phyloP scores from a whole-genome alignment of 2,113 vertebrate genomes.

The Baryphthengus martii region DNA sequence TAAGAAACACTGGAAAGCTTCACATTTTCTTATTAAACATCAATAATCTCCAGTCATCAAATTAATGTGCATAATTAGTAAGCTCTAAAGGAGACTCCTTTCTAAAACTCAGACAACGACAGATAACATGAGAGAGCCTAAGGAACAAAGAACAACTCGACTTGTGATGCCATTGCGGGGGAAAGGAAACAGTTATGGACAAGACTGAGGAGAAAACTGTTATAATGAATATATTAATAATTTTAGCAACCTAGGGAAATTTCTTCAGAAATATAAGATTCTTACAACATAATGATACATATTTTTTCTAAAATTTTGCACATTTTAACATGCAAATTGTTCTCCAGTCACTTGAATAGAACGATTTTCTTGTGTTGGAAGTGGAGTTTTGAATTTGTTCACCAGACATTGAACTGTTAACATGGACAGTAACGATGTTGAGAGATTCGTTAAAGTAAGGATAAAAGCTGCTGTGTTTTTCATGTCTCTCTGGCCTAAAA shows the following conservation, averaged over 20 bases:
- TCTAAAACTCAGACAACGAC: neutral
- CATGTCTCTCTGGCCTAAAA: neutral
- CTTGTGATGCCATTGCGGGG: neutral
- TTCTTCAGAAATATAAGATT: neutral
- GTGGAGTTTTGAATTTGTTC: neutral
- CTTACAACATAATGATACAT: neutral
- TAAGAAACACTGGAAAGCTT: neutral
- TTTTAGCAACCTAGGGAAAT: neutral
- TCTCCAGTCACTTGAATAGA: neutral
- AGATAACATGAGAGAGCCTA: neutral
- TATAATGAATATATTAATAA: neutral
- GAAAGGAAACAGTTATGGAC: neutral
- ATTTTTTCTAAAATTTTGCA: neutral
- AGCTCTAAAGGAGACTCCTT: neutral
- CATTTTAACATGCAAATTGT: neutral
- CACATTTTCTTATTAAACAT: neutral
- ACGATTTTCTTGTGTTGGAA: neutral
- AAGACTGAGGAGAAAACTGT: neutral
- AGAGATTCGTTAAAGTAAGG: neutral
- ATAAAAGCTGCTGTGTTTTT: neutral
- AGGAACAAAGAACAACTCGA: neutral
- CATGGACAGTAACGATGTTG: neutral
- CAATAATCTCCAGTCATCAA: neutral
- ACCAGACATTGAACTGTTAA: neutral
- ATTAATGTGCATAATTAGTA: neutral